phyloP scores from a whole-genome alignment of 2,113 vertebrate species.

The Aythya baeri region DNA sequence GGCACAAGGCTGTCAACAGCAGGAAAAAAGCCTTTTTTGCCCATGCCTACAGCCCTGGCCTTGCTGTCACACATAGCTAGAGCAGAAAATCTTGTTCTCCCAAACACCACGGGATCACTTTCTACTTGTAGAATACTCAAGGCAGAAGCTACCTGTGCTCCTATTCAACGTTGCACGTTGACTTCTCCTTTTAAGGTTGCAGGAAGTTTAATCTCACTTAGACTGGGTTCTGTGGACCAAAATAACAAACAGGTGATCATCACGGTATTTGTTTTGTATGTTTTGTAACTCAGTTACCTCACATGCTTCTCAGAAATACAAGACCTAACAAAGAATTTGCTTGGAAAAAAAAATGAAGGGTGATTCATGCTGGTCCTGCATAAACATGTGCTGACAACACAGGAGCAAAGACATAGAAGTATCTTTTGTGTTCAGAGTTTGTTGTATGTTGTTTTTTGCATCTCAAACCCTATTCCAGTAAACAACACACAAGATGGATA shows the following conservation, averaged over 20 bases:
- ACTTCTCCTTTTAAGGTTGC: neutral
- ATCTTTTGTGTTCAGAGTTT: neutral
- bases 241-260: conserved; percentile 24
- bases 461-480: neutral
- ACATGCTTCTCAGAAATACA: conserved; percentile 6
- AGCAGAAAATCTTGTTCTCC: neutral
- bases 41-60: neutral
- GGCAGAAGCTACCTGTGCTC: neutral
- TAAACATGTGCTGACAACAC: neutral
- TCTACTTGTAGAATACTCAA: neutral
- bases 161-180: neutral
- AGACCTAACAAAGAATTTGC: conserved; percentile 37
- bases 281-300: conserved; percentile 27
- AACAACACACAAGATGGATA: neutral
- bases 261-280: neutral
- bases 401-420: neutral
- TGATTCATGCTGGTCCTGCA: conserved; percentile 32
- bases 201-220: neutral
- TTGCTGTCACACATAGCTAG: neutral
- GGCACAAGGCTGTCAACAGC: neutral
- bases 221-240: neutral
- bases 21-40: neutral
- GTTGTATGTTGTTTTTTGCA: neutral
- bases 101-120: neutral
- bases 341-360: neutral